Conservation (phyloP, 2,113 vertebrate genomes). For the Hypocryptadius cinnamomeus region DNA sequence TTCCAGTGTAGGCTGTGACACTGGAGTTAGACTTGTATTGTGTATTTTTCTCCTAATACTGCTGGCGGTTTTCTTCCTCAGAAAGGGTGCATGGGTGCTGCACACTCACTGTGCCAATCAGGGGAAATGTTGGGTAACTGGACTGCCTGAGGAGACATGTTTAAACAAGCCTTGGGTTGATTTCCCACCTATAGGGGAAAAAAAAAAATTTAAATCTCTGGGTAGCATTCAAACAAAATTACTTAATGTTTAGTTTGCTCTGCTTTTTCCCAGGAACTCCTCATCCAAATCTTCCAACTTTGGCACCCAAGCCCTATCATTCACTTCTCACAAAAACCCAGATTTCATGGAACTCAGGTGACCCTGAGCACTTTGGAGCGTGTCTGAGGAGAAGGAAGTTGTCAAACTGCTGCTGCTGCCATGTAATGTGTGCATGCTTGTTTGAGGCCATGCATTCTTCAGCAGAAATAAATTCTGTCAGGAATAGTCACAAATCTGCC, state of each 20-base stretch:
- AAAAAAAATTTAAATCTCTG: not conserved
- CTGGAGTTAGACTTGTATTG: not conserved
- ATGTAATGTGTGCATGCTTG: not conserved
- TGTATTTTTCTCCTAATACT: not conserved
- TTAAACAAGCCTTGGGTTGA: not conserved
- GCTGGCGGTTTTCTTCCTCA: not conserved
- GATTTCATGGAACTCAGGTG: not conserved
- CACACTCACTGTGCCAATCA: not conserved
- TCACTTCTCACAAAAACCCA: not conserved
- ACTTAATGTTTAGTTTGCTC: not conserved
- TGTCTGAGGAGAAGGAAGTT: constrained; percentile 17
- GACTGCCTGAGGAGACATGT: not conserved
- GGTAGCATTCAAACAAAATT: not conserved
- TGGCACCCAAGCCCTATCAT: not conserved
- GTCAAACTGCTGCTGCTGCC: not conserved
- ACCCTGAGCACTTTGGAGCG: not conserved
- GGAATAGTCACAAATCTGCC: constrained; percentile 42
- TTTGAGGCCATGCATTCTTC: not conserved
- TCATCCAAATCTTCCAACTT: not conserved
- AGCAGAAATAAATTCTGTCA: constrained; percentile 35
- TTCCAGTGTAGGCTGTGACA: not conserved
- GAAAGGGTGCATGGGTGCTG: not conserved
- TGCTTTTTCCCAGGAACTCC: not conserved
- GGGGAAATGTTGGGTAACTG: not conserved
- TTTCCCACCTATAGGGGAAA: not conserved